Evolutionary conservation across 2,888 invertebrate genomes (phyloP).

Genomic region (Callinectes sapidus): DNA sequence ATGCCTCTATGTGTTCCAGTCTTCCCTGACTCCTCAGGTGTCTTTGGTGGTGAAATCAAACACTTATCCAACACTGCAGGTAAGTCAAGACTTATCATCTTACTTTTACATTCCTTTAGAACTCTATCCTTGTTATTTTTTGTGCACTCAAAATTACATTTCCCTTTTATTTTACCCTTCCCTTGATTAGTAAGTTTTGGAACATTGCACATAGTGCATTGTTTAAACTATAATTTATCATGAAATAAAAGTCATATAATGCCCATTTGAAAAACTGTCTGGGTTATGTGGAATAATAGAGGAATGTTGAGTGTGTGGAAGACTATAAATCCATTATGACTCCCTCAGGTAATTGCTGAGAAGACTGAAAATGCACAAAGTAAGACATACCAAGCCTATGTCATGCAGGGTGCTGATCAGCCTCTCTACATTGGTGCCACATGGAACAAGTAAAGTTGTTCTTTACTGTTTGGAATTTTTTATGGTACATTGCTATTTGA

Average conservation of each 20-base stretch:
- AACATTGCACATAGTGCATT: too few species aligned
- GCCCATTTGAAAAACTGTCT: not conserved
- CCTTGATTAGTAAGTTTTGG: not conserved
- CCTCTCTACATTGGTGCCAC: not conserved
- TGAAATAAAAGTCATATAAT: not conserved
- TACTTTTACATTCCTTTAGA: not conserved
- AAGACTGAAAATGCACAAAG: not conserved
- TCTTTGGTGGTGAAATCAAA: not conserved
- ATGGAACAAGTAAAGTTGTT: not conserved
- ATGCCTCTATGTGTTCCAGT: not conserved
- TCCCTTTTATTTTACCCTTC: not conserved
- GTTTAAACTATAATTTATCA: not conserved
- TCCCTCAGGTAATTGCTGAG: slow-evolving; percentile 4
- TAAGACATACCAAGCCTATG: not conserved
- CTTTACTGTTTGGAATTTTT: not conserved
- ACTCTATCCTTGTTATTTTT: not conserved
- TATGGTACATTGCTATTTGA: not conserved
- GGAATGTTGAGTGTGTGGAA: not conserved
- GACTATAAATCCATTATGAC: not conserved
- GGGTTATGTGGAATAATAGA: not conserved
- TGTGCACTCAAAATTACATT: not conserved
- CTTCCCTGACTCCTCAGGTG: not conserved
- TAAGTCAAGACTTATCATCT: not conserved
- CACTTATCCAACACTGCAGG: not conserved
- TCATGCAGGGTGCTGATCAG: not conserved